A percentile compares a stretch with the other conserved stretches of the same genome.
phyloP scores from a whole-genome alignment of 1,140 invertebrate species.

The Leptopilina clavipes region DNA sequence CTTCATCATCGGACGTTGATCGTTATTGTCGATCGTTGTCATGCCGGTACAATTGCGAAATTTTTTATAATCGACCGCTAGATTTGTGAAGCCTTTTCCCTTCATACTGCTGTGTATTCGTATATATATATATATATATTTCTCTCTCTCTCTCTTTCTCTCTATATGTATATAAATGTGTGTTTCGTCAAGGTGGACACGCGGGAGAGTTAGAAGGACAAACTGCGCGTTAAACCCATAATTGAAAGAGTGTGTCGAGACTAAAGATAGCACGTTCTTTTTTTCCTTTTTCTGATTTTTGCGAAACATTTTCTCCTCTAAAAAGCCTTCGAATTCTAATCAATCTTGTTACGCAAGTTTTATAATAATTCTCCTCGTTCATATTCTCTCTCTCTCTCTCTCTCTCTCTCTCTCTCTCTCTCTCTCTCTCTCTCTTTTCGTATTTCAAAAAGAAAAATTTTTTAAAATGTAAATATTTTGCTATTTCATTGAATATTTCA shows the following conservation, averaged over 20 bases:
- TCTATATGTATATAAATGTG: too few species aligned
- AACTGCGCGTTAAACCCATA: slow-evolving; percentile 13
- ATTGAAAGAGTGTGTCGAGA: slow-evolving; percentile 2
- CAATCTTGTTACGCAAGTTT: slow-evolving; percentile 2
- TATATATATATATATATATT: too few species aligned
- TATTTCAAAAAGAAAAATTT: too few species aligned
- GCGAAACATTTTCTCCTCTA: background rate
- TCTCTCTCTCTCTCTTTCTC: too few species aligned
- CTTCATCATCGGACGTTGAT: background rate
- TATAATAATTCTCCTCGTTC: too few species aligned
- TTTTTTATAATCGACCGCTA: background rate
- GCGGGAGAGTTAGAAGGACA: slow-evolving; percentile 4
- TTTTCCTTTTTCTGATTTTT: slow-evolving; percentile 11
- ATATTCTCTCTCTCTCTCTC: too few species aligned
- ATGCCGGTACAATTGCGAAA: background rate
- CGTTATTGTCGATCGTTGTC: background rate
- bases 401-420: too few species aligned
- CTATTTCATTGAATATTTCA: too few species aligned
- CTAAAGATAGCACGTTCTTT: slow-evolving; percentile 19
- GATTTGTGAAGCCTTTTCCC: slow-evolving; percentile 13
- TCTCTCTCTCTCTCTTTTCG: too few species aligned
- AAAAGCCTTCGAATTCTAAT: slow-evolving; percentile 2
- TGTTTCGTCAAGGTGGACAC: slow-evolving; percentile 11
- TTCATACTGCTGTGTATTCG: too few species aligned
- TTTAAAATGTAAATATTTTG: too few species aligned